phyloP scores from a whole-genome alignment of 2,888 invertebrate genomes.

The Drosophila maculinotata region DNA sequence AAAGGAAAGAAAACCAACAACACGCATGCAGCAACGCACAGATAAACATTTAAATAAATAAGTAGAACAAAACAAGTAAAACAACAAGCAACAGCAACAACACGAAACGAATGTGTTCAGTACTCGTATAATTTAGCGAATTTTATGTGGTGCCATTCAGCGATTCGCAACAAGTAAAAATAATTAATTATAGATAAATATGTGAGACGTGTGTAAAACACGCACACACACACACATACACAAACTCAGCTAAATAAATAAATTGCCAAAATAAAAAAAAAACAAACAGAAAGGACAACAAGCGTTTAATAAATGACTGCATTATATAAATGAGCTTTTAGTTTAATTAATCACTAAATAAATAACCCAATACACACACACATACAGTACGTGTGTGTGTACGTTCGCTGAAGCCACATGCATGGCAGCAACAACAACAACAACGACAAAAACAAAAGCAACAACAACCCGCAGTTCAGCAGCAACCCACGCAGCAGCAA shows the following conservation, averaged over 20 bases:
- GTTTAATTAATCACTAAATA: conserved; percentile 77
- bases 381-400: conserved; percentile 3
- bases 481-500: conserved; percentile 22
- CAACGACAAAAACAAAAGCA: conserved; percentile 10
- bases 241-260: conserved; percentile 34
- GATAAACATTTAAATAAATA: conserved; percentile 42
- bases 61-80: conserved; percentile 7
- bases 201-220: conserved; percentile 55
- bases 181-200: conserved; percentile 76
- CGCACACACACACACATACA: conserved; percentile 3
- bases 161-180: conserved; percentile 63
- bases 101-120: conserved; percentile 55
- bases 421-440: conserved; percentile 52
- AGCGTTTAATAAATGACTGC: conserved; percentile 69
- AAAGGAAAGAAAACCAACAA: conserved; percentile 15
- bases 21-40: conserved; percentile 29
- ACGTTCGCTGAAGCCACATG: conserved; percentile 7
- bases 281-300: conserved; percentile 22
- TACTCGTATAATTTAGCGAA: conserved; percentile 51
- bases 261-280: conserved; percentile 38
- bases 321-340: conserved; percentile 79
- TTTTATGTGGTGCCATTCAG: conserved; percentile 38
- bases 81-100: neutral
- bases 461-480: conserved; percentile 12
- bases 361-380: conserved; percentile 42